These are phyloP conservation scores for Heliconius melpomene DNA, from an alignment of 1,140 invertebrate species.

Conservation along the genomic window DNA sequence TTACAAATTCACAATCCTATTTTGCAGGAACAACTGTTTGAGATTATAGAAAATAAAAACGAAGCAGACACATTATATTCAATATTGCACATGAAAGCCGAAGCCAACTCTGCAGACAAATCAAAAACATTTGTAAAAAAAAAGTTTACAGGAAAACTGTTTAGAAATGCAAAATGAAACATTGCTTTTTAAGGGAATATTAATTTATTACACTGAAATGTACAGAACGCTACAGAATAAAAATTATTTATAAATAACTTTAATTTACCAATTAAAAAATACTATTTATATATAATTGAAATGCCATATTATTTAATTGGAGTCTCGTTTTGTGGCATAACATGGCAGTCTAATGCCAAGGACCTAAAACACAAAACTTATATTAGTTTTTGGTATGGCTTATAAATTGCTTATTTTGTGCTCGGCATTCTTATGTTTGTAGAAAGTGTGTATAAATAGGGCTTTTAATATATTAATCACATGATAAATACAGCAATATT, in stretches of 20 bases:
- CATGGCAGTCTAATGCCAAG: constrained; percentile 50
- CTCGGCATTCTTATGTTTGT: constrained; percentile 6
- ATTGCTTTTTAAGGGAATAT: neutral
- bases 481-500: too few relatives aligned
- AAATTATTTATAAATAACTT: constrained; percentile 27
- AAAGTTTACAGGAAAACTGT: constrained; percentile 58
- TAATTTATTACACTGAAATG: constrained; percentile 31
- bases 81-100: constrained; percentile 83
- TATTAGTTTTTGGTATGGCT: constrained; percentile 19
- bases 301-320: neutral
- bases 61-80: constrained; percentile 83
- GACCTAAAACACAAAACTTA: constrained; percentile 56
- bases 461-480: too few relatives aligned
- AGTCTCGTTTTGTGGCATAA: neutral
- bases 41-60: constrained; percentile 85
- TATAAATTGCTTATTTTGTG: constrained; percentile 26
- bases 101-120: constrained; percentile 70
- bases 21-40: constrained; percentile 83
- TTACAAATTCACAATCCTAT: neutral
- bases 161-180: constrained; percentile 55
- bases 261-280: constrained; percentile 1
- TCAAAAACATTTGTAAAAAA: constrained; percentile 63
- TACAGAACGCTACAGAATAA: neutral
- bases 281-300: constrained; percentile 2
- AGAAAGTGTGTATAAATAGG: neutral